Percentiles rank a stretch among this genome's conserved stretches.
Evolutionary conservation across 2,113 vertebrate genomes (phyloP).

Genomic region (Zosterops hypoxanthus): DNA sequence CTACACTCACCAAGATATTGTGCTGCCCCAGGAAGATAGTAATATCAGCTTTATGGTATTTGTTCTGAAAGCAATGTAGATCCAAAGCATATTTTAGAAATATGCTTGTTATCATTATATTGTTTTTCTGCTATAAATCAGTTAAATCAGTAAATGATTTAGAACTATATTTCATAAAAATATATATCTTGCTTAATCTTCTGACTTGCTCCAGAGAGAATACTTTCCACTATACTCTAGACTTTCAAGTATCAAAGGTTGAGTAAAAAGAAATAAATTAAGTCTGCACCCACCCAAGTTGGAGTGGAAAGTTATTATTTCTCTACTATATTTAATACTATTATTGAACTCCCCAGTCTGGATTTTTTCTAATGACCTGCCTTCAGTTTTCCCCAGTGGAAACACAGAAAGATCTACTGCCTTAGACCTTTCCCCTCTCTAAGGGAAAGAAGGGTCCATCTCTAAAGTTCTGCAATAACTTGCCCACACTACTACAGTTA

Average conservation of each 20-base stretch:
- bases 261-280: neutral
- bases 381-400: neutral
- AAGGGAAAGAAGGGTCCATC: neutral
- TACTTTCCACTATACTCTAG: neutral
- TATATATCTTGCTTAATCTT: neutral
- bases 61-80: neutral
- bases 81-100: neutral
- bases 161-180: neutral
- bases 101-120: fast-evolving
- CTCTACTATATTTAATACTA: neutral
- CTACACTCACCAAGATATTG: neutral
- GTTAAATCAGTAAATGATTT: neutral
- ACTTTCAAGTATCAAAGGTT: neutral
- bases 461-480: neutral
- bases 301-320: neutral
- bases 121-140: neutral
- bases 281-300: fast-evolving
- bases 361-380: neutral
- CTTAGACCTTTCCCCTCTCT: neutral
- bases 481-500: neutral
- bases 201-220: neutral
- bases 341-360: neutral
- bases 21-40: neutral
- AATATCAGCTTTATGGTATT: neutral
- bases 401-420: neutral